Percentiles rank a stretch among this genome's conserved stretches.
phyloP scores from a whole-genome alignment of 2,888 invertebrate genomes.

The Steinernema carpocapsae region DNA sequence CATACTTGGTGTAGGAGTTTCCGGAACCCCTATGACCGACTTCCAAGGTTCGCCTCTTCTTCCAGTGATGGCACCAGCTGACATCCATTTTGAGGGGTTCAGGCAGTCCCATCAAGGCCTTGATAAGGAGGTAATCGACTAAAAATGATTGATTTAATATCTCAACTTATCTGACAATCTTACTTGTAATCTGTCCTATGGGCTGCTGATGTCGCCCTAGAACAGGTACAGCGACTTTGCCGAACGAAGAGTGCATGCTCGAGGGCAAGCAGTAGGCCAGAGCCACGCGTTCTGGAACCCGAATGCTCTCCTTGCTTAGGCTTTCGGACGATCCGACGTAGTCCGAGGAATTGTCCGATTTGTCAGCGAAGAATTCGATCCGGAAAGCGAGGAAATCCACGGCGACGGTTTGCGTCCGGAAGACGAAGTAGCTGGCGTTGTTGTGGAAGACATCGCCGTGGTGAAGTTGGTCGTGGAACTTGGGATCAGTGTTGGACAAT shows the following conservation, averaged over 20 bases:
- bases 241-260: conserved; percentile 42
- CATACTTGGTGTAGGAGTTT: conserved; percentile 76
- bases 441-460: conserved; percentile 57
- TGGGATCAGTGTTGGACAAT: conserved; percentile 44
- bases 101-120: conserved; percentile 42
- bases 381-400: conserved; percentile 56
- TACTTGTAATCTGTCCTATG: conserved; percentile 45
- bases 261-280: conserved; percentile 44
- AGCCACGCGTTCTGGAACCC: conserved; percentile 41
- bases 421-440: conserved; percentile 61
- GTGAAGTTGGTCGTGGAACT: conserved; percentile 54
- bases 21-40: conserved; percentile 90
- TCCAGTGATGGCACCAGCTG: conserved; percentile 48
- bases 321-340: too few relatives aligned
- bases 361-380: conserved; percentile 42
- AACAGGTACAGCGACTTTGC: conserved; percentile 41
- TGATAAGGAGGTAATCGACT: conserved; percentile 58
- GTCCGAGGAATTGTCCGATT: neutral
- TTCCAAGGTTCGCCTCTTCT: conserved; percentile 48
- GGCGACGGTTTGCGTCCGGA: conserved; percentile 60
- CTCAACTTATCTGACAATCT: neutral
- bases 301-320: neutral
- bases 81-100: conserved; percentile 53
- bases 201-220: conserved; percentile 45
- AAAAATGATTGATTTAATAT: conserved; percentile 25